Base-by-base conservation (phyloP, 2,797 vertebrate genomes). In the Macroramphosus scolopax region DNA sequence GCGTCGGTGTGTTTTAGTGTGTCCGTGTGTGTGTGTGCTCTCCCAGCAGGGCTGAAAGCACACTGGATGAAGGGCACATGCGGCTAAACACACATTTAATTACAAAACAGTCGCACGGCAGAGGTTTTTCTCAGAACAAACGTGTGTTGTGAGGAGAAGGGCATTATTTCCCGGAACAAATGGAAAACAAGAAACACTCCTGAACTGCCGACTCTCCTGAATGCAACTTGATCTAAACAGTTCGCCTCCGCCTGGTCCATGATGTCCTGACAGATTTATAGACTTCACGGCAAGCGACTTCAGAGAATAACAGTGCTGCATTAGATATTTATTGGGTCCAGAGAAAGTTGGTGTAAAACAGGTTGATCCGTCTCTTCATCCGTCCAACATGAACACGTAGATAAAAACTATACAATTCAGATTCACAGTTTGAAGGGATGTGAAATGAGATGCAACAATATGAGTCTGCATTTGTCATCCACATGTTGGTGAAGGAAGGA, bases 21-120 rank as follows among this genome's bases (percentile, higher is more conserved):
- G 38, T 51, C 49, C 33, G 17, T 32, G 38, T 11, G 34, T 7
- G 11, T 39, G 51, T 25, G 63, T 68, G 60, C 42, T 45, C 57
- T 67, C 76, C 22, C 81, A 77, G 81, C 70, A 61, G 76, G 77
- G 43, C 57, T 4, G 55, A 67, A 67, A 78, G 67, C 69, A 76
- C 76, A 73, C 67, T 70, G 74, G 70, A 81, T 67, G 75, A 61
- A 72, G 64, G 54, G 64, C 64, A 74, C 71, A 75, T 68, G 63
- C 48, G 35, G 49, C 62, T 66, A 65, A 80, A 79, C 71, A 79
- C 72, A 75, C 40, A 69, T 63, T 69, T 63, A 72, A 54, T 72
- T 63, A 65, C 53, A 50, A 78, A 77, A 63, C 63, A 45, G 38
- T 63, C 2, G 50, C 56, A 33, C 8, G 13, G 51, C n/a, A 35